Base-by-base conservation (phyloP, 2,113 vertebrate genomes). In the Bubalus kerabau region DNA sequence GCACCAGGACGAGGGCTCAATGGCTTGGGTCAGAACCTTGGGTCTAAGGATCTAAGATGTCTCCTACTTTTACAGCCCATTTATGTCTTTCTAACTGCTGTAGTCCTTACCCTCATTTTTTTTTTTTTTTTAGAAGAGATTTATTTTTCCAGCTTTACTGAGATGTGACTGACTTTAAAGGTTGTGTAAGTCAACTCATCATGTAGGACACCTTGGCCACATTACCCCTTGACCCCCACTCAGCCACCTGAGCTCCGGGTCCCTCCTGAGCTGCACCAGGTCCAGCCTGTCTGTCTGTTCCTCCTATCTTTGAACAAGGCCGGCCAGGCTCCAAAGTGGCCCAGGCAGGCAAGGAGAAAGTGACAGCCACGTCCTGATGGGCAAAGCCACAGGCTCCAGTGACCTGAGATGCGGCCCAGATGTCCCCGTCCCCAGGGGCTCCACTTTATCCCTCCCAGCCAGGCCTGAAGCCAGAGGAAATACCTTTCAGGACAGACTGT, bases 401-500 rank as follows among this genome's bases (percentile, higher is more conserved):
- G 48, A 90, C 86, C 96, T 59, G 67, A 91, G 78, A 84, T 9
- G 1, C 3, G 5, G 87, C 50, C 83, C 96, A 96, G 95, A 86
- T 97, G 95, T 86, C 87, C 6, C n/a, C 23, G 74, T 19, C 91
- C 76, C 94, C 48, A 67, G 80, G 5, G 13, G 56, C 36, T 78
- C 95, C 54, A 56, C 93, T 90, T 87, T 32, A 64, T 82, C 87
- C 32, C 5, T 59, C 91, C 57, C 76, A 74, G 40, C 91, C 81
- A 17, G 2, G 93, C 89, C 93, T 52, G 57, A 84, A 90, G 43
- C 67, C 87, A 62, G 59, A 93, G 96, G 92, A 94, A 96, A 95
- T 81, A 64, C 95, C 92, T 97, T 93, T 91, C 62, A 87, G 54
- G 93, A 96, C 93, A 97, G 93, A 85, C 82, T 87, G 89, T 96